These are phyloP conservation scores for Nemotelus pantherinus DNA, from an alignment of 2,888 invertebrate genomes.

Conservation along the genomic window DNA sequence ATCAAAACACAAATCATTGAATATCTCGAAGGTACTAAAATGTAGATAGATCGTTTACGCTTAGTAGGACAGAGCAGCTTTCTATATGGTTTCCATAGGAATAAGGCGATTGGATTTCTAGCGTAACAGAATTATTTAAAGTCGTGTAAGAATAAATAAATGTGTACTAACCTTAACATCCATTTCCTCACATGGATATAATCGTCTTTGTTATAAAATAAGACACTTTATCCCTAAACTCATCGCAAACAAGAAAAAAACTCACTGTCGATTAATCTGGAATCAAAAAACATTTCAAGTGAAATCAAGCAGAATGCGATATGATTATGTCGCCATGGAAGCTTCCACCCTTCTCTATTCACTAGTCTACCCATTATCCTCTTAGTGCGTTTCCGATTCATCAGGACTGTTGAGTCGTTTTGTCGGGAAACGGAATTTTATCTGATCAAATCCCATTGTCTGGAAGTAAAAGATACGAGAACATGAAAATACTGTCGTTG, in stretches of 20 bases:
- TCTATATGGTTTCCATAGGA: too few relatives aligned
- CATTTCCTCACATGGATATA: too few relatives aligned
- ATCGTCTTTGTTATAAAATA: too few relatives aligned
- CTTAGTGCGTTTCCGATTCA: conserved; percentile 8
- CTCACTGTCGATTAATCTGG: conserved; percentile 44
- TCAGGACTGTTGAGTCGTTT: conserved; percentile 33
- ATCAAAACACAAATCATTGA: too few relatives aligned
- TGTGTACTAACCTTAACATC: too few relatives aligned
- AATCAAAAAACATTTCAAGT: conserved; percentile 53
- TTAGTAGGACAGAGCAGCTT: too few relatives aligned
- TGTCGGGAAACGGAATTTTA: conserved; percentile 33
- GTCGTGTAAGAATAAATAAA: too few relatives aligned
- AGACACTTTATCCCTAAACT: not conserved
- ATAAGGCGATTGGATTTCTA: too few relatives aligned
- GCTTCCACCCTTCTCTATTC: conserved; percentile 34
- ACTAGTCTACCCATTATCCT: not conserved
- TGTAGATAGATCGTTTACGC: too few relatives aligned
- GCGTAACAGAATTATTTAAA: too few relatives aligned
- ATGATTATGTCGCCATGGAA: conserved; percentile 60
- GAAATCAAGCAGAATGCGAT: conserved; percentile 65
- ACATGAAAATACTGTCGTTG: conserved; percentile 1
- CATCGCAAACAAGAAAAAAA: conserved; percentile 7
- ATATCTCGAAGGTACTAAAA: too few relatives aligned
- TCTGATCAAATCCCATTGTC: conserved; percentile 50
- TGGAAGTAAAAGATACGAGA: conserved; percentile 45